phyloP scores from a whole-genome alignment of 1,140 invertebrate genomes.

The Drosophila micromelanica region DNA sequence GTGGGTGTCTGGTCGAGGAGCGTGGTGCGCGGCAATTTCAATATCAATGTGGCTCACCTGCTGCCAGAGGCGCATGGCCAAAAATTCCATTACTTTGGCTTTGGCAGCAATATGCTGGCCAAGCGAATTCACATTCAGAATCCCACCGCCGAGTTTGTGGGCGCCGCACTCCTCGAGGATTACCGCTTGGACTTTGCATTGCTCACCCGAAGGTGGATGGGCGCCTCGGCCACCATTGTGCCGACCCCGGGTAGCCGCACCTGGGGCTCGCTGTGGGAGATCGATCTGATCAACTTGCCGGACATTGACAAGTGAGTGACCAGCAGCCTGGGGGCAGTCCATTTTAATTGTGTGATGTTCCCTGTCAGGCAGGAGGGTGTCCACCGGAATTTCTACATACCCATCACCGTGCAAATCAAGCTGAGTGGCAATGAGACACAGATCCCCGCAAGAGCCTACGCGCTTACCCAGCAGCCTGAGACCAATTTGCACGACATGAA shows the following conservation, averaged over 20 bases:
- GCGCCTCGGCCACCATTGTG: conserved; percentile 73
- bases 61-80: conserved; percentile 58
- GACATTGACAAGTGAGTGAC: conserved; percentile 67
- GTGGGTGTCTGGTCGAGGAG: not conserved
- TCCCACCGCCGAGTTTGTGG: conserved; percentile 49
- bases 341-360: too few species aligned
- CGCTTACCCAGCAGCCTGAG: conserved; percentile 55
- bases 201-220: conserved; percentile 46
- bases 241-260: conserved; percentile 36
- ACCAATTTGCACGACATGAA: conserved; percentile 34
- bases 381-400: conserved; percentile 46
- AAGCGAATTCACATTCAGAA: conserved; percentile 69
- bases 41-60: not conserved
- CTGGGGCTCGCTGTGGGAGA: conserved; percentile 75
- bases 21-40: not conserved
- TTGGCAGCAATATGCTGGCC: conserved; percentile 75
- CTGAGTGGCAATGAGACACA: conserved; percentile 7
- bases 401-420: conserved; percentile 52
- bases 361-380: conserved; percentile 67
- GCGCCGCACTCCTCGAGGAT: conserved; percentile 44
- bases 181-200: conserved; percentile 68
- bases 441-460: conserved; percentile 56
- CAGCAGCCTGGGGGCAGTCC: not conserved
- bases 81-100: conserved; percentile 75
- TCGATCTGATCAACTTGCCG: conserved; percentile 58